phyloP scores from a whole-genome alignment of 2,797 vertebrate species.

The Aythya fuligula region DNA sequence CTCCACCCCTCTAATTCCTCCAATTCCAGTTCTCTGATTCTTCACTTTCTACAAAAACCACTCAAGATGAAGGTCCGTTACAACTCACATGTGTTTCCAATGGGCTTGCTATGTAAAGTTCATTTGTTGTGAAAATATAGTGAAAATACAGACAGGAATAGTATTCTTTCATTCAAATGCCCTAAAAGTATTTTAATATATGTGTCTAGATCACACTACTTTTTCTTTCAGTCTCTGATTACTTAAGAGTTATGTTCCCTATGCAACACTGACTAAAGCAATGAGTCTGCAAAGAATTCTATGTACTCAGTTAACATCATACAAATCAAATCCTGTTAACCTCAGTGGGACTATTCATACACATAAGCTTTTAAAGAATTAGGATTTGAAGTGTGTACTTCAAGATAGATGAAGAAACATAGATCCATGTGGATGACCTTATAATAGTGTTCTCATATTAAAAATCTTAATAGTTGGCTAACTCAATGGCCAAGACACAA shows the following conservation, averaged over 20 bases:
- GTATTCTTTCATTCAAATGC: background rate
- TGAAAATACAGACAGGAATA: background rate
- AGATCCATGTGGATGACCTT: rapidly evolving
- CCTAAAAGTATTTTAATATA: background rate
- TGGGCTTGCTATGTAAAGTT: background rate
- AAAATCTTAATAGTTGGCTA: background rate
- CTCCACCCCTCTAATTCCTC: too few species aligned
- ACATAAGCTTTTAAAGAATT: background rate
- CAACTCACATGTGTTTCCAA: background rate
- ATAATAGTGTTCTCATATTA: background rate
- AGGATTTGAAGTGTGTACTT: background rate
- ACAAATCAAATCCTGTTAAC: background rate
- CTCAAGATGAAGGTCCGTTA: background rate
- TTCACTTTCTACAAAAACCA: background rate
- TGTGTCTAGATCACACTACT: background rate
- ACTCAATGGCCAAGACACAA: background rate
- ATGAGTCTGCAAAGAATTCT: background rate
- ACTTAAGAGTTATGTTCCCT: background rate
- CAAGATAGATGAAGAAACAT: background rate
- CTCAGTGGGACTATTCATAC: background rate
- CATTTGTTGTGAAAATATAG: background rate
- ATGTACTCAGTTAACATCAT: background rate
- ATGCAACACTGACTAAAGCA: background rate
- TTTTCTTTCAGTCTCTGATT: background rate
- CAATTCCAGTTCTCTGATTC: background rate